A percentile compares a stretch with the other conserved stretches of the same genome.
Conservation (phyloP, 2,888 invertebrate species). For the Trichacis sp. region DNA sequence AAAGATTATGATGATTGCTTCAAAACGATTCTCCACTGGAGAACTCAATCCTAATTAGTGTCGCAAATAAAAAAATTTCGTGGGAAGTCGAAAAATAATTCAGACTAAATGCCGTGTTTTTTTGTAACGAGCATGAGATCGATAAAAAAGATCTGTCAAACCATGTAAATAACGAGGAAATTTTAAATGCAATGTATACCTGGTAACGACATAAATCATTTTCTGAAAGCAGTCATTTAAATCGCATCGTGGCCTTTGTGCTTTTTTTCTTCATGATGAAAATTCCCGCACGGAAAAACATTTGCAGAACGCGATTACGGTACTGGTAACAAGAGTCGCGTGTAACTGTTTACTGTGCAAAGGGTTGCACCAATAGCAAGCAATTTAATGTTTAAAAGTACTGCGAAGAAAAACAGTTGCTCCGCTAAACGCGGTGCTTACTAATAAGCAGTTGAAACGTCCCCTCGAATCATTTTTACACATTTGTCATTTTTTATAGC, state of each 20-base stretch:
- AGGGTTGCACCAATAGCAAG: conserved; percentile 35
- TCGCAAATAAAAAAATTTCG: no score
- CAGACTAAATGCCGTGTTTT: neutral
- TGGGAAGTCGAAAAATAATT: neutral
- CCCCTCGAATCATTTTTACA: neutral
- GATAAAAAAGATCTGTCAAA: conserved; percentile 2
- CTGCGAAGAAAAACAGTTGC: conserved; percentile 26
- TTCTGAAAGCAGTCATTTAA: conserved; percentile 18
- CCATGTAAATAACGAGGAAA: conserved; percentile 12
- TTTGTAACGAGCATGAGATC: neutral
- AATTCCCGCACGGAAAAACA: conserved; percentile 15
- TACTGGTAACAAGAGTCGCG: conserved; percentile 42
- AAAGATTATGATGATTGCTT: neutral
- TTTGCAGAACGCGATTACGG: conserved; percentile 32
- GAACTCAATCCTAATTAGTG: no score
- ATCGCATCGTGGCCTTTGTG: conserved; percentile 1
- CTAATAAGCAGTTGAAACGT: conserved; percentile 16
- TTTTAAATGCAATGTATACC: conserved; percentile 4
- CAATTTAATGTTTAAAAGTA: conserved; percentile 32
- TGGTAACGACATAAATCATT: conserved; percentile 19
- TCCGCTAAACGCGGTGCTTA: neutral
- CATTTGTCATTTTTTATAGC: conserved; percentile 16
- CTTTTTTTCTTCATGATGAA: conserved; percentile 16
- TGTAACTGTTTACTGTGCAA: conserved; percentile 20
- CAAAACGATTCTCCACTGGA: no score